A percentile compares a stretch with the other conserved stretches of the same genome.
Evolutionary conservation across 2,888 invertebrate genomes (phyloP).

Genomic region (Polylopha cassiicola): DNA sequence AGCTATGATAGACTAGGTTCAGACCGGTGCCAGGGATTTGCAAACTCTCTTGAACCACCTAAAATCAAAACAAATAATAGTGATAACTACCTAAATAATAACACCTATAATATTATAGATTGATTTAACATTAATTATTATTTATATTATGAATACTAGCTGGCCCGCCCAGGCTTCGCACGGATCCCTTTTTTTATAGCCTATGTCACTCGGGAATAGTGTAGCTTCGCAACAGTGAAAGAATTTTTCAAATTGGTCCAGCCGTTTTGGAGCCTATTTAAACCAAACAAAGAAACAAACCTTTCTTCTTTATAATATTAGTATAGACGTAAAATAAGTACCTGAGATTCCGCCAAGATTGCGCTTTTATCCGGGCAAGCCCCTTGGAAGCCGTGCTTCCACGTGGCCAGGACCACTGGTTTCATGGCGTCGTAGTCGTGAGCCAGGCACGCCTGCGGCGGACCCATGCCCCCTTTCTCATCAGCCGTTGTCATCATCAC

Average conservation of each 20-base stretch:
- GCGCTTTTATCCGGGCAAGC: slow-evolving; percentile 96
- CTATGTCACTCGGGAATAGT: no score
- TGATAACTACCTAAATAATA: no score
- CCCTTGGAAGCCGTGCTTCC: slow-evolving; percentile 96
- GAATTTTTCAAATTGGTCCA: no score
- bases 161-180: no score
- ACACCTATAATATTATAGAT: no score
- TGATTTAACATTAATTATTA: neutral
- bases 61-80: slow-evolving; percentile 24
- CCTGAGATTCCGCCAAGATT: slow-evolving; percentile 92
- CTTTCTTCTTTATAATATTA: no score
- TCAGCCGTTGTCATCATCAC: slow-evolving; percentile 90
- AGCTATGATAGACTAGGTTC: slow-evolving; percentile 98
- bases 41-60: slow-evolving; percentile 95
- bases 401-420: slow-evolving; percentile 93
- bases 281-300: no score
- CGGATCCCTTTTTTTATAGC: no score
- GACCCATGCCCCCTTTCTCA: slow-evolving; percentile 81
- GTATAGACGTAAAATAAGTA: no score
- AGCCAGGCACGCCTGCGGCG: slow-evolving; percentile 87
- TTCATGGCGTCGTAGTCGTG: slow-evolving; percentile 96
- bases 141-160: neutral
- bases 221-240: no score
- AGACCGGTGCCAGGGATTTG: slow-evolving; percentile 96
- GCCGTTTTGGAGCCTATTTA: no score